Conservation (phyloP, 92 coral and sea anemone species). For the Paramuricea clavata region DNA sequence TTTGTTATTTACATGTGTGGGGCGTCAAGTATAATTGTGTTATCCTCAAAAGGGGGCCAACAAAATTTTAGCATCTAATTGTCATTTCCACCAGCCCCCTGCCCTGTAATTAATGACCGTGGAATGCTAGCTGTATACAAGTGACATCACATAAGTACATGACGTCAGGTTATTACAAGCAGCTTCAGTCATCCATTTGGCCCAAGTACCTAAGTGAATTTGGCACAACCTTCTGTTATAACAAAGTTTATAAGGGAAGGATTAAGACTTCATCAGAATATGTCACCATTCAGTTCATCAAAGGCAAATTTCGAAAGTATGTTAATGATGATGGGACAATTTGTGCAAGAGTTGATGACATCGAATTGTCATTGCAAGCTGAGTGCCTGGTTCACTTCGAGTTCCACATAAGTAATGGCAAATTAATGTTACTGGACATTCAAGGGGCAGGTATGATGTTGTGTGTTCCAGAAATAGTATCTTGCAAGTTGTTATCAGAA, state of each 20-base stretch:
- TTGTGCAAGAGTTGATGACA: conserved; percentile 47
- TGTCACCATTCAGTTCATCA: conserved; percentile 75
- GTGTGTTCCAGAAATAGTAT: conserved; percentile 80
- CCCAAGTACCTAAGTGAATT: background rate
- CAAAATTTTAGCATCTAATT: no score
- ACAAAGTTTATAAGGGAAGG: conserved; percentile 49
- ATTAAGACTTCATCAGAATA: conserved; percentile 40
- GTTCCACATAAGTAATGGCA: conserved; percentile 69
- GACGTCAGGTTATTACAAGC: no score
- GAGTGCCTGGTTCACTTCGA: conserved; percentile 72
- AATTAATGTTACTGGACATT: conserved; percentile 69
- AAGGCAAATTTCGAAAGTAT: conserved; percentile 68
- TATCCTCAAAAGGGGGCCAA: no score
- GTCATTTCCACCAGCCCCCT: no score
- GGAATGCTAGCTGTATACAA: no score
- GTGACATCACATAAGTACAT: no score
- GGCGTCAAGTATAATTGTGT: no score
- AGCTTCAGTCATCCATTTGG: background rate
- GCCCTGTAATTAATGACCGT: no score
- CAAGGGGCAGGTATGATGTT: conserved; percentile 75
- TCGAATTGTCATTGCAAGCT: conserved; percentile 64
- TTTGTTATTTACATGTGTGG: no score
- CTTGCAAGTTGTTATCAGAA: conserved; percentile 50
- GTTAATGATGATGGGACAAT: conserved; percentile 74
- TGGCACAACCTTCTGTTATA: conserved; percentile 57